Evolutionary conservation across 2,888 invertebrate species (phyloP).

Genomic region (Oscheius sp.): DNA sequence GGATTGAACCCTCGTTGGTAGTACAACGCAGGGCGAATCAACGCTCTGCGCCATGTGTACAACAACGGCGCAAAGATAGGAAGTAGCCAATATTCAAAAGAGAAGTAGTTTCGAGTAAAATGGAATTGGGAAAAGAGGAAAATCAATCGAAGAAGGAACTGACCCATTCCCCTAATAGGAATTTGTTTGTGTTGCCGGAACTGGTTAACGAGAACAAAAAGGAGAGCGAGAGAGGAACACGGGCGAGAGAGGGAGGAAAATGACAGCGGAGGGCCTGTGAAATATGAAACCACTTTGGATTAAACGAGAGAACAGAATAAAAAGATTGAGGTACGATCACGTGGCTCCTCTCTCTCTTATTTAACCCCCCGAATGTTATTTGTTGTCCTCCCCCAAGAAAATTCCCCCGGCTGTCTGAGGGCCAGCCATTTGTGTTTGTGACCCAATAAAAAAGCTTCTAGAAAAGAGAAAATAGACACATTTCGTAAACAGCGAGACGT

Average conservation of each 20-base stretch:
- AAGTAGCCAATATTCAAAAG: not conserved
- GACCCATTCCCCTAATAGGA: constrained; percentile 1
- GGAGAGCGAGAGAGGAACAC: not conserved
- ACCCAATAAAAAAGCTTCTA: too few species aligned
- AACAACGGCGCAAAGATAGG: too few species aligned
- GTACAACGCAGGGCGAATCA: not conserved
- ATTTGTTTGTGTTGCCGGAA: not conserved
- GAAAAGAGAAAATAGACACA: too few species aligned
- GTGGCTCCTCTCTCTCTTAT: too few species aligned
- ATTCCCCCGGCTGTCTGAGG: too few species aligned
- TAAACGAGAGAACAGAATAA: not conserved
- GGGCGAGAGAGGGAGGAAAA: too few species aligned
- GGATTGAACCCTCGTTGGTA: constrained; percentile 18
- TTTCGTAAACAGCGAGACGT: too few species aligned
- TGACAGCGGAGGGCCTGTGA: not conserved
- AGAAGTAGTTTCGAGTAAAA: not conserved
- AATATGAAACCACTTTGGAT: not conserved
- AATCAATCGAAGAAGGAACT: not conserved
- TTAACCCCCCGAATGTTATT: too few species aligned
- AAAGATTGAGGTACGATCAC: not conserved
- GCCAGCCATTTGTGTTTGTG: too few species aligned
- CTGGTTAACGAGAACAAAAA: not conserved
- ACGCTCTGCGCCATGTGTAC: constrained; percentile 12
- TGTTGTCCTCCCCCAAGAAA: too few species aligned
- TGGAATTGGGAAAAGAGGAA: constrained; percentile 1